Percentiles rank a stretch among this genome's conserved stretches.
Evolutionary conservation across 2,888 invertebrate species (phyloP).

Genomic region (Watsonalla binaria): DNA sequence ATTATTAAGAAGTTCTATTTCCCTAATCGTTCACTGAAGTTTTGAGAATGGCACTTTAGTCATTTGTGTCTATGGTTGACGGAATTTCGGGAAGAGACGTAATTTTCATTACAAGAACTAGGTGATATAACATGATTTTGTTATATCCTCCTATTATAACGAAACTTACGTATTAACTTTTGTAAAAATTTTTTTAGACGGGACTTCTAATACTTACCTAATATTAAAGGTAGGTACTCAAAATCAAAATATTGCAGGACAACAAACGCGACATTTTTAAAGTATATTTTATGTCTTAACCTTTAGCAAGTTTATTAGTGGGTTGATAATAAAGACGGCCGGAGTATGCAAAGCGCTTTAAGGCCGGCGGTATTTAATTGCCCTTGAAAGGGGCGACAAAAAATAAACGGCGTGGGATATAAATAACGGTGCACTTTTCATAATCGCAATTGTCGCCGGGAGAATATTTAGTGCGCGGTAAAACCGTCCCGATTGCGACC

Average conservation of each 20-base stretch:
- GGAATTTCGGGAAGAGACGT: no score
- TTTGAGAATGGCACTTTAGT: slow-evolving; percentile 8
- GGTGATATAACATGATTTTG: no score
- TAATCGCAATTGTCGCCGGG: slow-evolving; percentile 79
- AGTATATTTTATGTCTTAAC: slow-evolving; percentile 37
- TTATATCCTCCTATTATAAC: no score
- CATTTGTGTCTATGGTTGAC: no score
- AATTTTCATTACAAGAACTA: no score
- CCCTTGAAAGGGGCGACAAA: slow-evolving; percentile 79
- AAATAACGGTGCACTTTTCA: slow-evolving; percentile 79
- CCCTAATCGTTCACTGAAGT: slow-evolving; percentile 33
- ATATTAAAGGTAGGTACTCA: background rate
- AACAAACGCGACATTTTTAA: slow-evolving; percentile 7
- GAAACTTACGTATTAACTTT: no score
- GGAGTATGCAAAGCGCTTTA: slow-evolving; percentile 73
- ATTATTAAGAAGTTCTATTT: slow-evolving; percentile 53
- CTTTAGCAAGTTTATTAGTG: slow-evolving; percentile 70
- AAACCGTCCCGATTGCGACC: slow-evolving; percentile 59
- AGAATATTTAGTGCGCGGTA: slow-evolving; percentile 78
- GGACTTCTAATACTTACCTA: no score
- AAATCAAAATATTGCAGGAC: slow-evolving; percentile 14
- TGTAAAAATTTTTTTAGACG: no score
- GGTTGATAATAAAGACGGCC: slow-evolving; percentile 55
- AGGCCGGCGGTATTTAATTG: slow-evolving; percentile 77
- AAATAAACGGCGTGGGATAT: slow-evolving; percentile 70